Evolutionary conservation across 92 coral and sea anemone genomes (phyloP), one percentile per base, ranked within the genome.

Genomic region (Galaxea fascicularis): DNA sequence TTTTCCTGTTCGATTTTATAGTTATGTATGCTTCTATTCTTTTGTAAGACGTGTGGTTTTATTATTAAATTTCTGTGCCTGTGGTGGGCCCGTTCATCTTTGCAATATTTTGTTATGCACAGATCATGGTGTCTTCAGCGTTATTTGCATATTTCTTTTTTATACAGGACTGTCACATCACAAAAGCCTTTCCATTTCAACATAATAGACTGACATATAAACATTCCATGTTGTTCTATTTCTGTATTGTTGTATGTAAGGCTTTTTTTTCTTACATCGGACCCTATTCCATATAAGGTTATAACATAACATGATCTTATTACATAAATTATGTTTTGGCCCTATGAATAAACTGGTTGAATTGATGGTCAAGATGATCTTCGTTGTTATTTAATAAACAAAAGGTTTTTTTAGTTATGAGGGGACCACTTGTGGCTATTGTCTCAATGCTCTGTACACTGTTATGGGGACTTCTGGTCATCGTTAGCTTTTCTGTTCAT

Each of bases 211-310:
- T 21, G 58, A 10, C 58, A 30, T 46, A 6, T n/a, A 71, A 45
- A 47, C 30, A 47, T 53, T 28, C 4, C 2, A 49, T 0, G 28
- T 24, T n/a, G 13, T 31, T 47, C 16, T 11, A 73, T 14, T 73
- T 24, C 39, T 73, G 26, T 24, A 41, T 29, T 65, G 70, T 44
- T 39, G 45, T 15, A 10, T 21, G 9, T 10, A 1, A 3, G 24
- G 21, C 16, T 65, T 64, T 0, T 44, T 58, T 60, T 21, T 1
- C 10, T 31, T 25, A 13, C 4, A 53, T 45, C 45, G 45, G 27
- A 10, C 47, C 65, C 45, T 45, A 47, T 0, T 11, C 83, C 73
- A 22, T 78, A 78, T 78, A 64, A 45, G 83, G 83, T 64, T 15
- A 27, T 64, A 47, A 45, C 27, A 27, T 20, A 25, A 17, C 15